These are phyloP conservation scores for Drosophila algonquin DNA, from an alignment of 2,888 invertebrate genomes.

Conservation along the genomic window DNA sequence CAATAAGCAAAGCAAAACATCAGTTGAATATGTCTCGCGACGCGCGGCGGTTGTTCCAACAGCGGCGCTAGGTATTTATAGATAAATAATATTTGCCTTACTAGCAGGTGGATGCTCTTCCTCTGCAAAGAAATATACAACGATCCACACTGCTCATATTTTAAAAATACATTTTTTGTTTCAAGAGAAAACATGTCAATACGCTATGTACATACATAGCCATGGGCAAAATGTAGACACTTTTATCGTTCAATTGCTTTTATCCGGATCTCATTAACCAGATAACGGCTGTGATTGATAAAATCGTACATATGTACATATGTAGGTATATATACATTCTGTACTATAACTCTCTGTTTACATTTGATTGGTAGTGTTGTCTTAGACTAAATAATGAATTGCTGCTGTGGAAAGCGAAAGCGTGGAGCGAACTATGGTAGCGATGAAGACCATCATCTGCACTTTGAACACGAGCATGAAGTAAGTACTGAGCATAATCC, in stretches of 20 bases:
- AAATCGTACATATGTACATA: neutral
- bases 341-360: too few relatives aligned
- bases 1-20: constrained; percentile 33
- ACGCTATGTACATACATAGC: neutral
- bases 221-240: neutral
- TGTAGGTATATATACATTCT: too few relatives aligned
- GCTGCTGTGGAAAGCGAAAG: constrained; percentile 58
- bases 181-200: neutral
- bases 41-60: constrained; percentile 42
- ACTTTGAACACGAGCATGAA: constrained; percentile 26
- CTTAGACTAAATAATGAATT: constrained; percentile 37
- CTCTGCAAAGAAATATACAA: too few relatives aligned
- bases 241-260: neutral
- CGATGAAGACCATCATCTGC: constrained; percentile 30
- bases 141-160: neutral
- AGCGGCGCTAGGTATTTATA: constrained; percentile 29
- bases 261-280: constrained; percentile 2
- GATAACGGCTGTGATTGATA: neutral
- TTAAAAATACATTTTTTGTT: neutral
- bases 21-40: constrained; percentile 51
- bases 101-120: neutral
- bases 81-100: neutral
- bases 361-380: neutral
- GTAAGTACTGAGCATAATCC: constrained; percentile 41
- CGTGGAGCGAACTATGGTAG: constrained; percentile 10